Base-by-base conservation (phyloP, 2,888 invertebrate genomes). In the Gibbula magus region DNA sequence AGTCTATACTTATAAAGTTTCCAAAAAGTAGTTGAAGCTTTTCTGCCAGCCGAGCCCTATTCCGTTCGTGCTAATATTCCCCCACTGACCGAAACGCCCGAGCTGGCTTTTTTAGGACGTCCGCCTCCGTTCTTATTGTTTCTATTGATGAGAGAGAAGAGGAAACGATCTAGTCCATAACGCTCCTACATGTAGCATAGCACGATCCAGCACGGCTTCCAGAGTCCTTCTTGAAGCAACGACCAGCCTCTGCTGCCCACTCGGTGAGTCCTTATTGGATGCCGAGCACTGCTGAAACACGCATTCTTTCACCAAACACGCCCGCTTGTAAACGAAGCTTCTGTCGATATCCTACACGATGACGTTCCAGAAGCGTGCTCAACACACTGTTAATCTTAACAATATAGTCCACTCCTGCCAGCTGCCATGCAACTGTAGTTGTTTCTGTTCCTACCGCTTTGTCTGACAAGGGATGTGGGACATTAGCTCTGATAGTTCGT, bases 31-130 rank as follows among this genome's bases (percentile, higher is more conserved):
- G 25, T 61, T 13, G 16, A 61, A 29, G 29, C 8, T 25, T n/a
- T 61, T 56, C 22, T 61, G 61, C 61, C 61, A 61, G 61, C 61
- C 61, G 29, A 61, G 61, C 61, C 29, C 61, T 61, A 61, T 18
- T 61, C 29, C 61, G 61, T 61, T 61, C 61, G 61, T 29, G 25
- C 22, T 61, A 29, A 25, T 29, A 29, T 61, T 61, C 61, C 61
- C 29, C 29, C 61, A 61, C 61, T 61, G 61, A 61, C 29, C 61
- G 29, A 61, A 18, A 13, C 61, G 29, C 61, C 61, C 61, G 29
- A 61, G 61, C 61, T 61, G 61, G 61, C 29, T 61, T 61, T 25
- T 61, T 61, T 61, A 61, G 22, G 25, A 61, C 61, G 61, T 13
- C 61, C 61, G 61, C 61, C 61, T 25, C 61, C 61, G 61, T 25